These are phyloP conservation scores for Turnix velox DNA, from an alignment of 2,113 vertebrate genomes.

Conservation along the genomic window DNA sequence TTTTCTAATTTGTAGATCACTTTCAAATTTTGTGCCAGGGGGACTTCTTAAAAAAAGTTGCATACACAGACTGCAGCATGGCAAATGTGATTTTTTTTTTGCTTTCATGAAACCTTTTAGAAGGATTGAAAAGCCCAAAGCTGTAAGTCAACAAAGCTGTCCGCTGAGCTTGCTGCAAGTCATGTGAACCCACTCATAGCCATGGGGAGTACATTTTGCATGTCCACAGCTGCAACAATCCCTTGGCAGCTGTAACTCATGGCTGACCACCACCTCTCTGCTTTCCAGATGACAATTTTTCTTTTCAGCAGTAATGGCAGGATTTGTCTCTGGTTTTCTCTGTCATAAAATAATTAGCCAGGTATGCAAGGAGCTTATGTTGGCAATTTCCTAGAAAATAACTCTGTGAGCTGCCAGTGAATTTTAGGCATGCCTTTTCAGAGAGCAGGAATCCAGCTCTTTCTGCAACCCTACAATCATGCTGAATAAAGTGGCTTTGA, in stretches of 20 bases:
- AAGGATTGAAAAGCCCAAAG: neutral
- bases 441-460: neutral
- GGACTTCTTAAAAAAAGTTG: neutral
- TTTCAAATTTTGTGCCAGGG: neutral
- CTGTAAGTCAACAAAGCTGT: neutral
- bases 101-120: neutral
- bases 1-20: neutral
- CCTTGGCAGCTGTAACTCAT: neutral
- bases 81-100: neutral
- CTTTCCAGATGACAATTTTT: neutral
- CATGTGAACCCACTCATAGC: neutral
- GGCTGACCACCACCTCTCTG: fast-evolving
- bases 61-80: neutral
- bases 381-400: neutral
- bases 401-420: neutral
- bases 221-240: neutral
- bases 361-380: neutral
- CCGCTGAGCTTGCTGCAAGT: neutral
- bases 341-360: neutral
- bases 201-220: neutral
- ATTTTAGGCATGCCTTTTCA: neutral
- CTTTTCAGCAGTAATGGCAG: neutral
- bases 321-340: neutral
- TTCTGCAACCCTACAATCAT: neutral
- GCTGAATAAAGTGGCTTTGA: neutral